phyloP scores from a whole-genome alignment of 2,113 vertebrate species.

The Odontesthes bonariensis region DNA sequence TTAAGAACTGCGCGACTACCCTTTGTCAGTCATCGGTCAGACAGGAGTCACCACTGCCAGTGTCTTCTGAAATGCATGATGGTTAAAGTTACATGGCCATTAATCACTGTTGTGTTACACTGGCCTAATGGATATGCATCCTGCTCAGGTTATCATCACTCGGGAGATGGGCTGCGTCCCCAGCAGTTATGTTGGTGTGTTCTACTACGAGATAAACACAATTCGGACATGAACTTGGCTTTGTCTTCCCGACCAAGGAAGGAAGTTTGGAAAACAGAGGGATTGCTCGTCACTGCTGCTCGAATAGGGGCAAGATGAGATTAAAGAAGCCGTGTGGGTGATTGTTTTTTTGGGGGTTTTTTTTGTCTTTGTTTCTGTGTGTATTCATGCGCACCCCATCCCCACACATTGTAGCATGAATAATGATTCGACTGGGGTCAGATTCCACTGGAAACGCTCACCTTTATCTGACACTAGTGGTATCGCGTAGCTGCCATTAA shows the following conservation, averaged over 20 bases:
- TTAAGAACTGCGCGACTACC: not conserved
- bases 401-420: constrained; percentile 46
- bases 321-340: constrained; percentile 47
- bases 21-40: constrained; percentile 26
- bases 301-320: constrained; percentile 52
- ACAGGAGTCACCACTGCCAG: constrained; percentile 22
- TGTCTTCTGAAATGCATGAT: constrained; percentile 43
- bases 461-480: constrained; percentile 78
- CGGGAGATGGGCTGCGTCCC: constrained; percentile 26
- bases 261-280: constrained; percentile 27
- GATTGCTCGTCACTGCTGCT: constrained; percentile 38
- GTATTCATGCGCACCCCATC: constrained; percentile 28
- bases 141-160: constrained; percentile 26
- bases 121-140: constrained; percentile 39
- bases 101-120: constrained; percentile 45
- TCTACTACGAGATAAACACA: constrained; percentile 24
- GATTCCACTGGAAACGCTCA: constrained; percentile 73
- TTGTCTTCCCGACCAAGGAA: constrained; percentile 19
- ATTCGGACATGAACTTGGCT: constrained; percentile 33
- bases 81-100: constrained; percentile 55
- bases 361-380: constrained; percentile 45
- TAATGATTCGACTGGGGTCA: constrained; percentile 70
- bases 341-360: constrained; percentile 53
- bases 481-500: constrained; percentile 80
- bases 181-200: constrained; percentile 18